Percentiles rank a stretch among this genome's conserved stretches.
Conservation (phyloP, 2,113 vertebrate species). For the Psammodynastes pulverulentus region DNA sequence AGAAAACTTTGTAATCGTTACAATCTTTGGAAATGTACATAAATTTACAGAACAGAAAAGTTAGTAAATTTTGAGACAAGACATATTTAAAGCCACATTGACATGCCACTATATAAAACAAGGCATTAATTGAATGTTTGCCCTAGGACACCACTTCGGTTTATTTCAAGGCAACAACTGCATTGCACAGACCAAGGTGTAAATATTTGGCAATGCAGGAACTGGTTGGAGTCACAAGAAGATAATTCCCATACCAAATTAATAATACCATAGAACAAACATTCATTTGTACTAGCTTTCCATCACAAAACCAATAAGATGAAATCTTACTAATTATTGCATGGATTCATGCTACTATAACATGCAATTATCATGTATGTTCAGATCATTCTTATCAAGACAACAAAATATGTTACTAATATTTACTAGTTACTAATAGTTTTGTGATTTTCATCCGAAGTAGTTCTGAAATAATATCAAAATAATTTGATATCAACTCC, state of each 20-base stretch:
- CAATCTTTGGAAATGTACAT: conserved; percentile 33
- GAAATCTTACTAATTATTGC: conserved; percentile 47
- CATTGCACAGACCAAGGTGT: not conserved
- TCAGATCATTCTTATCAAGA: conserved; percentile 45
- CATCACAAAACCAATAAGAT: conserved; percentile 41
- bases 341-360: conserved; percentile 49
- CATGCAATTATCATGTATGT: conserved; percentile 36
- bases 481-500: conserved; percentile 55
- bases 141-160: not conserved
- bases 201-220: not conserved
- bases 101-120: conserved; percentile 47
- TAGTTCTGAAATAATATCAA: conserved; percentile 60
- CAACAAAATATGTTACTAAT: conserved; percentile 45
- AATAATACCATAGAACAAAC: not conserved
- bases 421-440: conserved; percentile 5
- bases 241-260: not conserved
- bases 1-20: conserved; percentile 43
- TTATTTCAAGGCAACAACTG: not conserved
- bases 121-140: conserved; percentile 10
- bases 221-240: not conserved
- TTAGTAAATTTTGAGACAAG: conserved; percentile 39
- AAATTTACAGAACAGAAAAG: conserved; percentile 47
- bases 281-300: conserved; percentile 8
- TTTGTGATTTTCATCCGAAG: conserved; percentile 48
- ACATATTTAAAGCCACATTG: conserved; percentile 43